phyloP scores from a whole-genome alignment of 2,797 vertebrate genomes.

The Chanos chanos region DNA sequence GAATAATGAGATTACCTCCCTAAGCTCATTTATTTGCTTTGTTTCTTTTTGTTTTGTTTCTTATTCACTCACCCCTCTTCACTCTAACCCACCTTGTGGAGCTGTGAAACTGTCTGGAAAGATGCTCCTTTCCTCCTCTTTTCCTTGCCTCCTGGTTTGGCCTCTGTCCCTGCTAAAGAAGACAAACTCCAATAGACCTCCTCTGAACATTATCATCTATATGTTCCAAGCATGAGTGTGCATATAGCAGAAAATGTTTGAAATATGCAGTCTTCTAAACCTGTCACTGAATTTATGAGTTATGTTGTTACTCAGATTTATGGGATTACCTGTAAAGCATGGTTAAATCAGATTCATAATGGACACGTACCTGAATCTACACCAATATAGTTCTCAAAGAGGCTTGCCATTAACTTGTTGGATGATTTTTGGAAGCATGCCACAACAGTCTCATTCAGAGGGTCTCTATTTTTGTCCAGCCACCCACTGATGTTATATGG shows the following conservation, averaged over 20 bases:
- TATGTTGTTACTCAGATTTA: too few relatives aligned
- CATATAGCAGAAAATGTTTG: too few relatives aligned
- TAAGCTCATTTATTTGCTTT: too few relatives aligned
- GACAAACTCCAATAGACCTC: not conserved
- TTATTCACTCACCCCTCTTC: too few relatives aligned
- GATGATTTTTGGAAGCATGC: slow-evolving; percentile 86
- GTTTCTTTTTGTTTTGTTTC: too few relatives aligned
- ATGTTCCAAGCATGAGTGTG: not conserved
- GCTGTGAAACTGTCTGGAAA: slow-evolving; percentile 90
- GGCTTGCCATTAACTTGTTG: slow-evolving; percentile 82
- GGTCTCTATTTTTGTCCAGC: slow-evolving; percentile 94
- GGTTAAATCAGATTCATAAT: too few relatives aligned
- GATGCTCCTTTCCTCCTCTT: slow-evolving; percentile 89
- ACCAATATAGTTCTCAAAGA: slow-evolving; percentile 84
- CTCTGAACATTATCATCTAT: not conserved
- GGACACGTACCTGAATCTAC: slow-evolving; percentile 71
- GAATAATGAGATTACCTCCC: not conserved
- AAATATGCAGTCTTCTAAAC: too few relatives aligned
- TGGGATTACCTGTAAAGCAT: too few relatives aligned
- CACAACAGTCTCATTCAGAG: slow-evolving; percentile 89
- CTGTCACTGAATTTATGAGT: too few relatives aligned
- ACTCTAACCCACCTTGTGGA: slow-evolving; percentile 82
- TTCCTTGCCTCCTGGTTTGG: slow-evolving; percentile 80
- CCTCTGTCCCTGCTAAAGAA: slow-evolving; percentile 59
- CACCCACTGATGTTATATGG: slow-evolving; percentile 89